Conservation (phyloP, 2,888 invertebrate genomes). For the Calameuta idolon region DNA sequence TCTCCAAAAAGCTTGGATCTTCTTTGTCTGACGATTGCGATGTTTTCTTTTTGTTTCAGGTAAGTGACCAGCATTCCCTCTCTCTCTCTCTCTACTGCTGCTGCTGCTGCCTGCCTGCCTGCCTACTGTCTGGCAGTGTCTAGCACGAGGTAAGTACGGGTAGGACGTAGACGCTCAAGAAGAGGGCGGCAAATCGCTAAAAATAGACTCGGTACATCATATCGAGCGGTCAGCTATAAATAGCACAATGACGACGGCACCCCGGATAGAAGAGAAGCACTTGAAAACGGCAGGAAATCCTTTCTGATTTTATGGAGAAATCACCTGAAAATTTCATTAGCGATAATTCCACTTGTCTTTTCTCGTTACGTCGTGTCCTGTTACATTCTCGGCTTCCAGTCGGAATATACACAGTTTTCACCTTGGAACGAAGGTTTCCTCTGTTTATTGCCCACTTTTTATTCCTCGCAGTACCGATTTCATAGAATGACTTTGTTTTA, state of each 20-base stretch:
- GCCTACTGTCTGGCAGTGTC: not conserved
- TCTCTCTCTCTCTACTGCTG: not conserved
- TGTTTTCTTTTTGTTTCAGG: conserved; percentile 30
- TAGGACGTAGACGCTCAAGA: conserved; percentile 35
- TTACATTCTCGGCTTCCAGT: not conserved
- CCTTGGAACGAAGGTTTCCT: not conserved
- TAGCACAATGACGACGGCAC: conserved; percentile 40
- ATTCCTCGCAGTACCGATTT: not conserved
- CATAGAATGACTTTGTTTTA: not conserved
- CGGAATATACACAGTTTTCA: not conserved
- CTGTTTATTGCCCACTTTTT: not conserved
- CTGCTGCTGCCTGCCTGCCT: not conserved
- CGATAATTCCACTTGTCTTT: not conserved
- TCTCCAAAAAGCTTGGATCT: not conserved
- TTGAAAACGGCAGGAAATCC: conserved; percentile 1
- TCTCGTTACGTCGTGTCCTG: not conserved
- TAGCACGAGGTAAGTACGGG: conserved; percentile 12
- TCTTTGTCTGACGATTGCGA: not conserved
- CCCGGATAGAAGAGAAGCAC: conserved; percentile 8
- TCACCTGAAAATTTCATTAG: not conserved
- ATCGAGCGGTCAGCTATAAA: conserved; percentile 62
- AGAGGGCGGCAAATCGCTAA: conserved; percentile 54
- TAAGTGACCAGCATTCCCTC: conserved; percentile 24
- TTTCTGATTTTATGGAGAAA: conserved; percentile 5
- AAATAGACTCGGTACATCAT: conserved; percentile 61